These are phyloP conservation scores for Nasonia giraulti DNA, from an alignment of 1,140 invertebrate species.

Conservation along the genomic window DNA sequence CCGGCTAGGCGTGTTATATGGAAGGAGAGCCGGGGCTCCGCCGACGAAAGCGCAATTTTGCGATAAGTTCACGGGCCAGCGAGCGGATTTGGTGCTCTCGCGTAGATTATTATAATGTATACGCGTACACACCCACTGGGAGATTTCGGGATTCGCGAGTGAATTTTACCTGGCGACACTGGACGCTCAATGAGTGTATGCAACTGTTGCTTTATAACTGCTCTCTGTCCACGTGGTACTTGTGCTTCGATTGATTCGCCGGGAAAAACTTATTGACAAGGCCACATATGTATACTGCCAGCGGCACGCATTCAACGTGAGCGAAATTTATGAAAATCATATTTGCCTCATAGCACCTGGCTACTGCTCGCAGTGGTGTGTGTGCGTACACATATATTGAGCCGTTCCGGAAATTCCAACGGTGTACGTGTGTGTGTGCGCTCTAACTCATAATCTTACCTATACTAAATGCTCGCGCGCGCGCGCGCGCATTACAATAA, in stretches of 20 bases:
- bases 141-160: slow-evolving; percentile 18
- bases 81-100: neutral
- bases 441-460: slow-evolving; percentile 41
- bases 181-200: neutral
- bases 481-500: slow-evolving; percentile 29
- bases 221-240: neutral
- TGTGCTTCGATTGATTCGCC: no score
- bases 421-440: neutral
- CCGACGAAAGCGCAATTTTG: neutral
- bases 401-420: neutral
- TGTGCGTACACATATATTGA: neutral
- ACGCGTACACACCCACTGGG: neutral
- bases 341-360: slow-evolving; percentile 18
- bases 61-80: neutral
- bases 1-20: neutral
- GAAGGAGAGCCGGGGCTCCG: neutral
- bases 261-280: no score
- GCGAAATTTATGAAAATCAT: slow-evolving; percentile 47
- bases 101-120: neutral
- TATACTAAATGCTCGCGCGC: slow-evolving; percentile 25
- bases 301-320: neutral
- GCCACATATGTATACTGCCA: neutral
- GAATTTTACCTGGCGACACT: slow-evolving; percentile 19
- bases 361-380: neutral
- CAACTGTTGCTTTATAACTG: slow-evolving; percentile 45